Evolutionary conservation across 1,140 invertebrate genomes (phyloP).

Genomic region (Drosophila fuyamai): DNA sequence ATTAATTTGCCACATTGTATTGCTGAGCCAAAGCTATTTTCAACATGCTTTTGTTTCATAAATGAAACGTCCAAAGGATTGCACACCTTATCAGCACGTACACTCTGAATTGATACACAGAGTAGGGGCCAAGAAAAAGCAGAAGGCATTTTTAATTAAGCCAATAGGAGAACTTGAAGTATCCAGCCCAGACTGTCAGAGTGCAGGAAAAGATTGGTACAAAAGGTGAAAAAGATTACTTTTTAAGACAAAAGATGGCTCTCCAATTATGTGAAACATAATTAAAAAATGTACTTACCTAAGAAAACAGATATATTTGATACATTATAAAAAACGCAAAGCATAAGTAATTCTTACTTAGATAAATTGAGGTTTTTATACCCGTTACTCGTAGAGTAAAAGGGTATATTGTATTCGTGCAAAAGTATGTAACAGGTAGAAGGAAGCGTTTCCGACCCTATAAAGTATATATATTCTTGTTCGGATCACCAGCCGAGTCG

Average conservation of each 20-base stretch:
- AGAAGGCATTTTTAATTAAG: slow-evolving; percentile 34
- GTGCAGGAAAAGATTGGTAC: not conserved
- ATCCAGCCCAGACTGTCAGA: not conserved
- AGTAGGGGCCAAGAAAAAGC: not conserved
- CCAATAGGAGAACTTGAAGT: slow-evolving; percentile 22
- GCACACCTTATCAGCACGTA: slow-evolving; percentile 62
- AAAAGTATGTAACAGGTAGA: no score
- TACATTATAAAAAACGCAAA: no score
- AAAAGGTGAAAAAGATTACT: not conserved
- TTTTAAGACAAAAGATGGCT: not conserved
- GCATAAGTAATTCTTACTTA: no score
- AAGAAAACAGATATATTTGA: not conserved
- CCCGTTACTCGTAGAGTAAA: no score
- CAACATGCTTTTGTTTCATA: slow-evolving; percentile 24
- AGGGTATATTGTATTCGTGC: no score
- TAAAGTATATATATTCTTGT: no score
- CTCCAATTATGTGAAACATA: not conserved
- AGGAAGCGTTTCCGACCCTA: no score
- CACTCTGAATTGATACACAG: slow-evolving; percentile 14
- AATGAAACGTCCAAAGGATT: slow-evolving; percentile 6
- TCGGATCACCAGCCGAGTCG: no score
- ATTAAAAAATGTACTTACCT: not conserved
- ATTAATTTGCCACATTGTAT: slow-evolving; percentile 30
- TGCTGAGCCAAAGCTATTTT: not conserved
- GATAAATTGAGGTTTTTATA: no score